phyloP scores from a whole-genome alignment of 1,140 invertebrate species.

The Tribolium madens region DNA sequence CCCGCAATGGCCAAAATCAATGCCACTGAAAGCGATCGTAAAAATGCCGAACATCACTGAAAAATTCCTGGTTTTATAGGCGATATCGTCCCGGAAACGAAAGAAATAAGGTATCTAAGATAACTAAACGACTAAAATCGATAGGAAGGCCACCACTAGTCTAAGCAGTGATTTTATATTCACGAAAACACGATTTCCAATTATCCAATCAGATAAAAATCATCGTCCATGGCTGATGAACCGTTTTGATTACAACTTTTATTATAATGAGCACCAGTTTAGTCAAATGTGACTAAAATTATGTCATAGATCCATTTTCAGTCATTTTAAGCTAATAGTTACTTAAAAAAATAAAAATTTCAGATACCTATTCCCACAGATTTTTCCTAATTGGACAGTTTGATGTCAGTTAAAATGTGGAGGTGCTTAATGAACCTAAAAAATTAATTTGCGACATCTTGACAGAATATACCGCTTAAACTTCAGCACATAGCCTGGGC shows the following conservation, averaged over 20 bases:
- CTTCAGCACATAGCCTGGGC: not conserved
- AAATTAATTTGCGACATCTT: not conserved
- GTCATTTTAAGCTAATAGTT: no score
- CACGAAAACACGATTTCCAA: slow-evolving; percentile 20
- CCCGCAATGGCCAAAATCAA: slow-evolving; percentile 11
- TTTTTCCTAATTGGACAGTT: not conserved
- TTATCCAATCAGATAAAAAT: slow-evolving; percentile 22
- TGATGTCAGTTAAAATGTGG: not conserved
- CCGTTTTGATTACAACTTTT: slow-evolving; percentile 34
- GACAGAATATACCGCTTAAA: not conserved
- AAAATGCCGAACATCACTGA: not conserved
- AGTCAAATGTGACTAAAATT: not conserved
- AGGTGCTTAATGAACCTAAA: not conserved
- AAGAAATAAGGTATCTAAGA: not conserved
- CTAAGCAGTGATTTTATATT: slow-evolving; percentile 5
- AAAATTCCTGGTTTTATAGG: not conserved
- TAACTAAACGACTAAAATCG: not conserved
- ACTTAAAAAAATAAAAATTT: no score
- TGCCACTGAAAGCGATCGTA: not conserved
- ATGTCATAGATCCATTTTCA: slow-evolving; percentile 2
- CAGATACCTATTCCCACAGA: no score
- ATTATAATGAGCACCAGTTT: slow-evolving; percentile 24
- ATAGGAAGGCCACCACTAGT: not conserved
- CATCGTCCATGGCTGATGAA: not conserved
- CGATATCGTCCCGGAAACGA: not conserved